Percentiles rank a stretch among this genome's conserved stretches.
Evolutionary conservation across 2,888 invertebrate species (phyloP).

Genomic region (Torymus tubicola): DNA sequence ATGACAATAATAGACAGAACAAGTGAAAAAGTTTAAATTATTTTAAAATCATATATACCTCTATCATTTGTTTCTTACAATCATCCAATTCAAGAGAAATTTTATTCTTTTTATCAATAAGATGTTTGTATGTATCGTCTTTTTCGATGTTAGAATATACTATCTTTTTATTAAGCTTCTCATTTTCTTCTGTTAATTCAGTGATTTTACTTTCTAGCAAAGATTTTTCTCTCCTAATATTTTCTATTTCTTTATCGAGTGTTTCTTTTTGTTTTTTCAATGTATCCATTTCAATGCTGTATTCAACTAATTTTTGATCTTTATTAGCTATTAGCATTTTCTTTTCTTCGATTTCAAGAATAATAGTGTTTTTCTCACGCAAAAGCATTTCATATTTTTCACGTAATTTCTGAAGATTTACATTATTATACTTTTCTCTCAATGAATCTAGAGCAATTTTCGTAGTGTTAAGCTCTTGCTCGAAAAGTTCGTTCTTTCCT

Average conservation of each 20-base stretch:
- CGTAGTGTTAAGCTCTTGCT: conserved; percentile 64
- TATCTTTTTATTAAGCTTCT: conserved; percentile 37
- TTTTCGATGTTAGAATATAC: conserved; percentile 13
- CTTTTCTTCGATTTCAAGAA: conserved; percentile 76
- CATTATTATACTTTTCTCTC: conserved; percentile 59
- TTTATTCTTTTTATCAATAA: conserved; percentile 41
- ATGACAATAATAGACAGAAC: not conserved
- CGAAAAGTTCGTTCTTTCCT: conserved; percentile 59
- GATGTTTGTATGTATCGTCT: conserved; percentile 33
- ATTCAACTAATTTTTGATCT: conserved; percentile 64
- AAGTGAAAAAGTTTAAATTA: not conserved
- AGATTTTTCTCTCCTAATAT: conserved; percentile 58
- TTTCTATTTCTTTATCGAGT: conserved; percentile 77
- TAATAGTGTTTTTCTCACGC: conserved; percentile 65
- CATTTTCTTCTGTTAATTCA: conserved; percentile 19
- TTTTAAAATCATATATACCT: conserved; percentile 36
- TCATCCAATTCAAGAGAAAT: conserved; percentile 56
- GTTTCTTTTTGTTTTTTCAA: conserved; percentile 76
- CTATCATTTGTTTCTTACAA: conserved; percentile 26
- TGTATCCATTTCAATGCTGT: conserved; percentile 71
- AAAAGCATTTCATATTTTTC: conserved; percentile 64
- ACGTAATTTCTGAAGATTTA: conserved; percentile 58
- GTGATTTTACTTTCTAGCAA: conserved; percentile 55
- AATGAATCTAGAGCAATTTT: conserved; percentile 59
- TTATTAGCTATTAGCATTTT: conserved; percentile 72